Evolutionary conservation across 2,888 invertebrate species (phyloP).

Genomic region (Lochmaea crataegi): DNA sequence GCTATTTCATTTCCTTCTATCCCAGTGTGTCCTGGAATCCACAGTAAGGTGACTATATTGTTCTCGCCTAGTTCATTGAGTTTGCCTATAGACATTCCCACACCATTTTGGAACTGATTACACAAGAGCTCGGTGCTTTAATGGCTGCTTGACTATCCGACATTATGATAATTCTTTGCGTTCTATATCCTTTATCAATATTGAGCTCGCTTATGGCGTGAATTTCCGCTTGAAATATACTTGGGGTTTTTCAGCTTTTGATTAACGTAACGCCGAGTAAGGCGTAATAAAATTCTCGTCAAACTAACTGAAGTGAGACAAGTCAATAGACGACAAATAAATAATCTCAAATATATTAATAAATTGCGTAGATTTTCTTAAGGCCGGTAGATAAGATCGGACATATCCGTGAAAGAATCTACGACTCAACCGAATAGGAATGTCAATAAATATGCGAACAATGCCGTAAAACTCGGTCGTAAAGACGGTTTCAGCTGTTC

Average conservation of each 20-base stretch:
- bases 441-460: conserved; percentile 28
- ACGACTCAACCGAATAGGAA: conserved; percentile 10
- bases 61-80: too few relatives aligned
- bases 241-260: background rate
- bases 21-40: too few relatives aligned
- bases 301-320: conserved; percentile 3
- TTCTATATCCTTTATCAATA: too few relatives aligned
- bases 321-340: conserved; percentile 10
- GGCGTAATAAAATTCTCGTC: background rate
- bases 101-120: too few relatives aligned
- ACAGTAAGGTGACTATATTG: too few relatives aligned
- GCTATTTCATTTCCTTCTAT: too few relatives aligned
- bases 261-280: background rate
- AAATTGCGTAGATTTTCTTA: conserved; percentile 12
- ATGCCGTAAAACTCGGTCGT: conserved; percentile 26
- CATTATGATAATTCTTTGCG: too few relatives aligned
- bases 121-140: too few relatives aligned
- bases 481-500: conserved; percentile 27
- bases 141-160: too few relatives aligned
- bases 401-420: conserved; percentile 18
- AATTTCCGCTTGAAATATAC: too few relatives aligned
- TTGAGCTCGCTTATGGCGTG: too few relatives aligned
- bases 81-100: too few relatives aligned
- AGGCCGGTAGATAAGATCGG: conserved; percentile 4
- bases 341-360: conserved; percentile 7